Conservation (phyloP, 1,140 invertebrate species). For the Chironomus striatipennis region DNA sequence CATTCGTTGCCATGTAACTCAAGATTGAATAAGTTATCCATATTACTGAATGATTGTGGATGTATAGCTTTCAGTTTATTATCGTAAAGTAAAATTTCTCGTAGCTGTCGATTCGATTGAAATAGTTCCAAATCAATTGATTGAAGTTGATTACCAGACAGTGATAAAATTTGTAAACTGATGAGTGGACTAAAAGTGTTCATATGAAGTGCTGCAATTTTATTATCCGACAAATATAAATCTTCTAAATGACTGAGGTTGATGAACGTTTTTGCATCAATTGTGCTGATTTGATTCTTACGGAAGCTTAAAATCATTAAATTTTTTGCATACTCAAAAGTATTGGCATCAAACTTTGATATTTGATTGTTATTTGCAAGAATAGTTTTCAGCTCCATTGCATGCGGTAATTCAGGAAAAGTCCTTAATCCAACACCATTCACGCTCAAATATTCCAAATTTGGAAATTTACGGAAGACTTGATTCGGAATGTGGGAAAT, state of each 20-base stretch:
- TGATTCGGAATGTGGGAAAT: background rate
- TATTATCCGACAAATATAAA: background rate
- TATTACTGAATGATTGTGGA: background rate
- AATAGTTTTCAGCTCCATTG: background rate
- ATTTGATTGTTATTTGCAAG: background rate
- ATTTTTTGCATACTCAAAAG: background rate
- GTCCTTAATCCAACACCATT: background rate
- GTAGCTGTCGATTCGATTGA: background rate
- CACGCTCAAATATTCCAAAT: background rate
- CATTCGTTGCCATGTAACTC: background rate
- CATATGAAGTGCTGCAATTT: background rate
- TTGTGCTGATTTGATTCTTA: background rate
- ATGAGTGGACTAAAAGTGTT: background rate
- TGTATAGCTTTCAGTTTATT: background rate
- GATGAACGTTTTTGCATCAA: background rate
- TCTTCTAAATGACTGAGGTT: background rate
- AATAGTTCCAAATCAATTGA: background rate
- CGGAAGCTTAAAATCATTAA: background rate
- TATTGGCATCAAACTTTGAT: background rate
- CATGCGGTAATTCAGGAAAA: background rate
- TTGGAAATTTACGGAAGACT: background rate
- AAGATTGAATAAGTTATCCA: background rate
- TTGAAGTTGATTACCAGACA: background rate
- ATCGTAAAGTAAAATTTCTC: background rate
- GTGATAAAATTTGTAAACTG: background rate